Evolutionary conservation across 2,797 vertebrate genomes (phyloP), one percentile per base, ranked within the genome.

Genomic region (Etheostoma nigrum): DNA sequence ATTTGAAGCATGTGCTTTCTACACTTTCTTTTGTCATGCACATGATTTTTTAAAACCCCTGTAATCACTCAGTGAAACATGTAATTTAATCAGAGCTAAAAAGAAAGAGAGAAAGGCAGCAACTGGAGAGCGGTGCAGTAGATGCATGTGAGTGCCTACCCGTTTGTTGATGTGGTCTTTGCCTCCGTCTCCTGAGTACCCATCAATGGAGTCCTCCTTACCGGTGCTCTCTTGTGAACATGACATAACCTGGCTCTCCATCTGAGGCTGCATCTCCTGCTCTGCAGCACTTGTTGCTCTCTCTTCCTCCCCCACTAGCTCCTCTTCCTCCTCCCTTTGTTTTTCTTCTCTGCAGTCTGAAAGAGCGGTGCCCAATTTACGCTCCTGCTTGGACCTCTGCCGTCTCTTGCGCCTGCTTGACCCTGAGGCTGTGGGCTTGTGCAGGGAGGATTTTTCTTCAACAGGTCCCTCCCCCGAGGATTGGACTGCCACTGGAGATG

Each of bases 321-420:
- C 92, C 78, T 91, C 88, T 48, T 84, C 86, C 86, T 89, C 92
- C 91, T 90, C 88, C 85, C 80, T 81, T 49, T 83, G 82, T 55
- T 61, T 86, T 75, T 86, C 86, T 58, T 85, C 86, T 78, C 82
- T 86, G 88, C 83, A 75, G 74, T 88, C 88, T 69, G 80, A 63
- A 9, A 71, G 65, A 72, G 74, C 61, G 88, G 84, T 64, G 86
- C 75, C 69, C 74, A 57, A 67, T 86, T 87, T 90, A 85, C 96
- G 93, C 86, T 97, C 95, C 85, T 95, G 94, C 85, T 95, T 95
- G 57, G 95, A 95, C 82, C 91, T 90, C 87, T 94, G 92, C 83
- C 95, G 93, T 92, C 95, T 89, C 82, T 93, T 94, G 86, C 93
- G 91, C 81, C 91, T 87, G 90, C 30, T 91, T 75, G 93, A 92